These are phyloP conservation scores for Adoxophyes honmai DNA, from an alignment of 1,140 invertebrate species.

Conservation along the genomic window DNA sequence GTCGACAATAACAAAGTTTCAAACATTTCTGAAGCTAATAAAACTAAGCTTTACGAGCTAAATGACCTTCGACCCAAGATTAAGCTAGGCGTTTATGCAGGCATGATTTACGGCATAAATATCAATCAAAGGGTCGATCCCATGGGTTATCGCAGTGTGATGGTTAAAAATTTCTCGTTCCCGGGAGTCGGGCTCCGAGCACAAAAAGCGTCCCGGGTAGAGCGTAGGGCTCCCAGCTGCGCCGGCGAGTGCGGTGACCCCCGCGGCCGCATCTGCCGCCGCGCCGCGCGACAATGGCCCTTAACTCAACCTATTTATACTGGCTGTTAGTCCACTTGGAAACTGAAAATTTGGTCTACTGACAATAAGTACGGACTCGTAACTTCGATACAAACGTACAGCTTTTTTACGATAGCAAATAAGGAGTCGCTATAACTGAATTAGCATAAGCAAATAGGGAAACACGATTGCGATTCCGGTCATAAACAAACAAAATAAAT, in stretches of 20 bases:
- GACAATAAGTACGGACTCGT: neutral
- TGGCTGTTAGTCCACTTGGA: neutral
- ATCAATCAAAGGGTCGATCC: slow-evolving; percentile 2
- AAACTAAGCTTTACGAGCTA: too few species aligned
- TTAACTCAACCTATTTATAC: neutral
- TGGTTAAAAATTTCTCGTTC: slow-evolving; percentile 23
- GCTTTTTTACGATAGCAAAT: neutral
- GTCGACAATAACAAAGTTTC: too few species aligned
- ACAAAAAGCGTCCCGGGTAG: slow-evolving; percentile 41
- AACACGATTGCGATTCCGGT: slow-evolving; percentile 12
- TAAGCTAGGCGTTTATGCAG: neutral
- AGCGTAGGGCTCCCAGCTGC: slow-evolving; percentile 48
- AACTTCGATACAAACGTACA: neutral
- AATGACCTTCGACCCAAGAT: neutral
- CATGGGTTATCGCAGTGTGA: slow-evolving; percentile 5
- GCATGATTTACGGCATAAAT: neutral
- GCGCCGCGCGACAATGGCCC: slow-evolving; percentile 19
- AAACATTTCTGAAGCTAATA: too few species aligned
- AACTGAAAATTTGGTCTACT: neutral
- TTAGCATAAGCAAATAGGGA: slow-evolving; percentile 12
- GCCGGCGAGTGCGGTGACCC: slow-evolving; percentile 55
- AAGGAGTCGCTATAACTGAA: slow-evolving; percentile 6
- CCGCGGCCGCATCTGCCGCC: slow-evolving; percentile 54
- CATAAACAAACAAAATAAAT: slow-evolving; percentile 12
- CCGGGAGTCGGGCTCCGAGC: slow-evolving; percentile 18